These are phyloP conservation scores for Chlorospingus semifuscus DNA, from an alignment of 2,797 vertebrate species.

Conservation along the genomic window DNA sequence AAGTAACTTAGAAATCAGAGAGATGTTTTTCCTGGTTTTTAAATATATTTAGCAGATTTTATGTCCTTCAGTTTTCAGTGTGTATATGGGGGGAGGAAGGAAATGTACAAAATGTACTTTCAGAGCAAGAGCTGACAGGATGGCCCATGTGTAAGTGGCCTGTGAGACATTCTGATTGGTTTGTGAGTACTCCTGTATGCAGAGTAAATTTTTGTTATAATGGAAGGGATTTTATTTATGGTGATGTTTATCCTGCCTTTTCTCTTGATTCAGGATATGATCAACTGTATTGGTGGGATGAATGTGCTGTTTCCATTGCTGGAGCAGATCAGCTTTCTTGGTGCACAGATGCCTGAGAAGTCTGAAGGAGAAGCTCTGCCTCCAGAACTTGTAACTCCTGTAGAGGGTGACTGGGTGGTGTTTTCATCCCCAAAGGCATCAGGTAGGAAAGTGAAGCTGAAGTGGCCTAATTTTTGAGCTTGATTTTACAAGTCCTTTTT, in stretches of 20 bases:
- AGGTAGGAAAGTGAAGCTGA: slow-evolving; percentile 74
- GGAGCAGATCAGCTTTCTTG: slow-evolving; percentile 87
- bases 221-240: not conserved
- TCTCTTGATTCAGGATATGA: slow-evolving; percentile 84
- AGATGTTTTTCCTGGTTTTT: not conserved
- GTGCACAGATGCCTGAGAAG: slow-evolving; percentile 70
- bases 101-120: not conserved
- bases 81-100: not conserved
- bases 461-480: not conserved
- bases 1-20: not conserved
- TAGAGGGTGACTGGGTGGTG: slow-evolving; percentile 90
- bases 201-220: not conserved
- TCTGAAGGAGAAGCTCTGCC: slow-evolving; percentile 70
- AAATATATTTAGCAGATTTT: not conserved
- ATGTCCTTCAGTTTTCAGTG: not conserved
- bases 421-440: slow-evolving; percentile 90
- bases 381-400: slow-evolving; percentile 82
- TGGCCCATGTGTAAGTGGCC: not conserved
- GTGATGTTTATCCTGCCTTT: not conserved
- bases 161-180: not conserved
- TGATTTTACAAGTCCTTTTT: not conserved
- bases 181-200: not conserved
- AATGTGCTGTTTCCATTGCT: slow-evolving; percentile 89
- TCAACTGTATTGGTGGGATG: slow-evolving; percentile 93
- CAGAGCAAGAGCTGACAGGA: not conserved